phyloP scores from a whole-genome alignment of 1,140 invertebrate genomes.

The Plectus sambesii region DNA sequence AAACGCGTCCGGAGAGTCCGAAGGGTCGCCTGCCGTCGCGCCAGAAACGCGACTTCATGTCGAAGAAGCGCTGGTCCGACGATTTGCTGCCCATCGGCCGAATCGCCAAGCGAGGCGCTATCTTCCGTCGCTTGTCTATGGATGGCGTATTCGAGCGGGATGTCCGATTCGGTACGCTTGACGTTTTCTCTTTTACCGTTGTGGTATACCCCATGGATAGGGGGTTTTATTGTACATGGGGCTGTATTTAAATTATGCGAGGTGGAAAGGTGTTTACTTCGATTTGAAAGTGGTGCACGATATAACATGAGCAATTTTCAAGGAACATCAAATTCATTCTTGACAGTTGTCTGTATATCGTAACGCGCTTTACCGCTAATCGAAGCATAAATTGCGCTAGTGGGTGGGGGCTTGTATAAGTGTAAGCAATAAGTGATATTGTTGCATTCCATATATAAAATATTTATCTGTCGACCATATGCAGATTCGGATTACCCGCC shows the following conservation, averaged over 20 bases:
- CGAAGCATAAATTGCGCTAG: too few species aligned
- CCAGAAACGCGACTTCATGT: constrained; percentile 23
- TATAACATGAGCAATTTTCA: too few species aligned
- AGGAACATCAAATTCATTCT: too few species aligned
- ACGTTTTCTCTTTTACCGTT: not conserved
- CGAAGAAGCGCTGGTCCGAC: constrained; percentile 23
- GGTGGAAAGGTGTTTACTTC: too few species aligned
- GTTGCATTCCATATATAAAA: too few species aligned
- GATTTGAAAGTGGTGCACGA: too few species aligned
- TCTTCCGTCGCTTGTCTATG: constrained; percentile 24
- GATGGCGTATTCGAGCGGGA: constrained; percentile 28
- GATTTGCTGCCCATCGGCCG: constrained; percentile 26
- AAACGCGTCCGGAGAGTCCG: constrained; percentile 20
- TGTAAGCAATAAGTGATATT: not conserved
- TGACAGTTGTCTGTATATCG: too few species aligned
- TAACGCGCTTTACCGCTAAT: too few species aligned
- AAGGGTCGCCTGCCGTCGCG: constrained; percentile 13
- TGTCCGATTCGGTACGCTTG: constrained; percentile 16
- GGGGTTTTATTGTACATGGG: too few species aligned
- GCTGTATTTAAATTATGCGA: too few species aligned
- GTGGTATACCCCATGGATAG: too few species aligned
- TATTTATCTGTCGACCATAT: not conserved
- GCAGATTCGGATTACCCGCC: constrained; percentile 20
- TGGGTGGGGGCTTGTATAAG: too few species aligned
- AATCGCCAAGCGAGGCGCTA: constrained; percentile 24